These are phyloP conservation scores for Mesoligia furuncula DNA, from an alignment of 2,888 invertebrate species.

Conservation along the genomic window DNA sequence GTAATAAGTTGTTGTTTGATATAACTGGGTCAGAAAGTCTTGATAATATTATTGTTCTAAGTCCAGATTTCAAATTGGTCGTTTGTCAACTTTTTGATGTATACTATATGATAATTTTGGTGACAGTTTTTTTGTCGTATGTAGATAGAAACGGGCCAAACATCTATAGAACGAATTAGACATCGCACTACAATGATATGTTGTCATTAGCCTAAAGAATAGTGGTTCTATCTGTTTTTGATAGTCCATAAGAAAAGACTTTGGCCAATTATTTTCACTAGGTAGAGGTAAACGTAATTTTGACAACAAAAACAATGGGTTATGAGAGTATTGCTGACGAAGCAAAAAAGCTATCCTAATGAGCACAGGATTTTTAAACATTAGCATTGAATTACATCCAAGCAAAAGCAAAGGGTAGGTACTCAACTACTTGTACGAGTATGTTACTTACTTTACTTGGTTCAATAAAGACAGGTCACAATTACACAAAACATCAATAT, in stretches of 20 bases:
- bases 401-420: background rate
- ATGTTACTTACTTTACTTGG: background rate
- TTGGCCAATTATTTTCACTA: background rate
- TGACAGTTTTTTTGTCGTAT: background rate
- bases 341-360: background rate
- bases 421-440: background rate
- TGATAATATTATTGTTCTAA: constrained; percentile 31
- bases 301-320: background rate
- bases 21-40: constrained; percentile 18
- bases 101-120: constrained; percentile 11
- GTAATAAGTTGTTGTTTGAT: constrained; percentile 57
- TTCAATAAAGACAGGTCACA: background rate
- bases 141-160: background rate
- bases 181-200: background rate
- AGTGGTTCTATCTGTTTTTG: background rate
- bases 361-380: background rate
- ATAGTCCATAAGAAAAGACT: background rate
- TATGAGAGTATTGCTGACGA: background rate
- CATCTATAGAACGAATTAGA: background rate
- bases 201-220: background rate
- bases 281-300: background rate
- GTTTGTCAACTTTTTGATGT: constrained; percentile 25
- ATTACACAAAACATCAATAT: background rate
- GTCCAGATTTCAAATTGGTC: constrained; percentile 6
- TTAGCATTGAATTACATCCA: background rate